Base-by-base conservation (phyloP, 2,797 vertebrate species). In the Ciconia nigra region DNA sequence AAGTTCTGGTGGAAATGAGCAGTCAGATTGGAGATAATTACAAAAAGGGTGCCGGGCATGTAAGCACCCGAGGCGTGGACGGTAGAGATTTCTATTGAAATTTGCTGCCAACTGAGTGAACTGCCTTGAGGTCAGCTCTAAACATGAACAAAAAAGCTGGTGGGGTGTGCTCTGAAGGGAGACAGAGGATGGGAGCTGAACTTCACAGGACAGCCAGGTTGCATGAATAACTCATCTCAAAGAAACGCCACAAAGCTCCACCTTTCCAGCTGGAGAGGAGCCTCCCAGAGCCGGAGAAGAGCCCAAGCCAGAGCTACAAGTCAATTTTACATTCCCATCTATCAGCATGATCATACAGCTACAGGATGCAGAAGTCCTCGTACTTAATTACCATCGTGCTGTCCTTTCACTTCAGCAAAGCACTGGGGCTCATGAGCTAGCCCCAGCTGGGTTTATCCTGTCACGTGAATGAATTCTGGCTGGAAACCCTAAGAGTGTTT, bases 1-100 rank as follows among this genome's bases (percentile, higher is more conserved):
- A 98, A 98, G 97, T 98, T 98, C 94, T 97, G 94, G 94, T 97
- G 97, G 97, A 98, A 98, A 98, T 67, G 96, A 98, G 92, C 96
- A 93, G 87, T 95, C 65, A 47, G 94, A 87, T 59, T 76, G 92
- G 86, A 95, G 97, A 96, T 96, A 96, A 97, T 97, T 93, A 94
- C 76, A 93, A 89, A 96, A 95, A 87, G 47, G 94, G 95, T 19
- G 69, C 28, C 0, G 8, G 91, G 86, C 70, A 61, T 0, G 0
- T 9, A 15, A 69, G 79, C 49, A 46, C 80, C 63, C 31, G 39
- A 76, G 69, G 85, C 83, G 13, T 8, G 13, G 87, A 89, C 82
- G 54, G 20, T 15, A 73, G 37, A 28, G 62, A 65, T 65, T 88
- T 31, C 58, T 39, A 39, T 39, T 39, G 37, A 39, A 39, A 39